Conservation (phyloP, 2,113 vertebrate genomes). For the Gymnocephalus cernua region DNA sequence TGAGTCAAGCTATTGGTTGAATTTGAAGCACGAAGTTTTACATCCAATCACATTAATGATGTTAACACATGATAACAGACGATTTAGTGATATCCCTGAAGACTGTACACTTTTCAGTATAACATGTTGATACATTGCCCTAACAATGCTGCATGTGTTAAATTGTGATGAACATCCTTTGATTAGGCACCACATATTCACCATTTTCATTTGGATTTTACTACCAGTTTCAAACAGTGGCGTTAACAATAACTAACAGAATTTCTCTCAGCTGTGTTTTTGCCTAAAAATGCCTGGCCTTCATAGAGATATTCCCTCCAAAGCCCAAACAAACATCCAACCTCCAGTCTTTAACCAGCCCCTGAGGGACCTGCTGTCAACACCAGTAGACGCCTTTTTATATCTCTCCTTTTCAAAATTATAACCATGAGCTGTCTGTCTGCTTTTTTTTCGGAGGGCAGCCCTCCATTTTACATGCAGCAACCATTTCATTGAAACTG, state of each 20-base stretch:
- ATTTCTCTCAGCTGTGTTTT: constrained; percentile 6
- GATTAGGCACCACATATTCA: not conserved
- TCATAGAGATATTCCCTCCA: constrained; percentile 8
- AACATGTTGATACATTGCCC: not conserved
- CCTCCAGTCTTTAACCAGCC: not conserved
- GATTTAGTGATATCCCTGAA: no score
- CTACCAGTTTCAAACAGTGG: constrained; percentile 6
- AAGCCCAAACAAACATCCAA: constrained; percentile 14
- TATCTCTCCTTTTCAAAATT: constrained; percentile 25
- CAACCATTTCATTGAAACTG: constrained; percentile 19
- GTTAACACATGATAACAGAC: no score
- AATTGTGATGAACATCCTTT: not conserved
- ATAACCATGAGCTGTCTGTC: constrained; percentile 37
- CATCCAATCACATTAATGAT: no score
- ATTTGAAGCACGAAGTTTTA: no score
- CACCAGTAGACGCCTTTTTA: constrained; percentile 18
- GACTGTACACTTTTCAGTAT: no score
- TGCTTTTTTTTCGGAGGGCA: constrained; percentile 17
- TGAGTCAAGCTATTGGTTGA: no score
- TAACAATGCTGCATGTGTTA: not conserved
- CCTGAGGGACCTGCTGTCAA: constrained; percentile 26
- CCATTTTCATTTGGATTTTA: not conserved
- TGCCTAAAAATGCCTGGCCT: not conserved
- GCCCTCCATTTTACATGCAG: constrained; percentile 29
- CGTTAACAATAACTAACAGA: not conserved